Evolutionary conservation across 1,140 invertebrate species (phyloP), one percentile per base, ranked within the genome.

Genomic region (Calephelis virginiensis): DNA sequence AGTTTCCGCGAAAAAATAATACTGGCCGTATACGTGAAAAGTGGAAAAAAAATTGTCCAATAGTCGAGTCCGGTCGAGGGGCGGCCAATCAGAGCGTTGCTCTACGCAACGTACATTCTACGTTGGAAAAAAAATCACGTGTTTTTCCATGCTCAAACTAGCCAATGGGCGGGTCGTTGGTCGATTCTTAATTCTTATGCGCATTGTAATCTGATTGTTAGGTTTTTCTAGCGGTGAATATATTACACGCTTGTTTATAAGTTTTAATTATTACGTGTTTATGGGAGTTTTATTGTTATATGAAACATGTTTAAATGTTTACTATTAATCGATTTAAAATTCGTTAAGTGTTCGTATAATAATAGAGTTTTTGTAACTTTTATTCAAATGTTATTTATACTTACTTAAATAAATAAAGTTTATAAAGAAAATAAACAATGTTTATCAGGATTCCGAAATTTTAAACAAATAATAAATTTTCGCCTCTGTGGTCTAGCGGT

Each of bases 81-180:
- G 6, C 80, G 78, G 64, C 86, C 89, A 89, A 89, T 89, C 74
- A 66, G 68, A 68, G 67, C 66, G 62, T 63, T 14, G 49, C 60
- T 67, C 67, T 72, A 79, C 79, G 75, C 73, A 80, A 83, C 81
- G 83, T 90, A 86, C 74, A 77, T 82, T 85, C 81, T 88, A 90
- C 87, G 87, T 88, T 80, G 86, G 84, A 86, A 86, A 83, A 88
- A 90, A 90, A 85, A 81, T 85, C 78, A 89, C 85, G 85, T 89
- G 86, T 89, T 88, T 87, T 89, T 89, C 86, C 85, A 85, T 79
- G 77, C 80, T 76, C 64, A 66, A 74, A 76, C 74, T 79, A 78
- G 78, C 86, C 86, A 86, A 86, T 89, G 78, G 78, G 81, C 71
- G 79, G 40, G 69, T 70, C 38, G 48, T 17, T 53, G 66, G 56